phyloP scores from a whole-genome alignment of 2,888 invertebrate species.

The Ceriagrion tenellum region DNA sequence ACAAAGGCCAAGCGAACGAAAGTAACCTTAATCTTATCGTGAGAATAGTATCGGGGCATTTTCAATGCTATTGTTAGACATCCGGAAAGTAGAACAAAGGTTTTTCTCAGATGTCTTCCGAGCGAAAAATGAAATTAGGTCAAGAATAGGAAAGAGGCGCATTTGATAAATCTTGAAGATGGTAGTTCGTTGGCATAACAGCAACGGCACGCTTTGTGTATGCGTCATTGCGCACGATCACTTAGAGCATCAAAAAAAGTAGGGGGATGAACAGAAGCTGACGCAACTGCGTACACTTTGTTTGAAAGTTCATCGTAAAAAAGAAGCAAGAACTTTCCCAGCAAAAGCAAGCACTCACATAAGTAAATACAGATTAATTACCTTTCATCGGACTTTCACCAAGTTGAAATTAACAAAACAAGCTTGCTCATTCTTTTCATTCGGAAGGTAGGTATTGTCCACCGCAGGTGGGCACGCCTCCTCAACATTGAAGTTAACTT shows the following conservation, averaged over 20 bases:
- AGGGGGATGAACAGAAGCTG: neutral
- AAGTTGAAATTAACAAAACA: no score
- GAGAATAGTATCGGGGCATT: neutral
- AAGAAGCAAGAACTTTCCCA: no score
- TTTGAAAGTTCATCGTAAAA: no score
- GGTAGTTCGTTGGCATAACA: neutral
- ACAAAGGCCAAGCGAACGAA: neutral
- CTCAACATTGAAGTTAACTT: no score
- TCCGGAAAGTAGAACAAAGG: constrained; percentile 1
- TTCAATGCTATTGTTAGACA: neutral
- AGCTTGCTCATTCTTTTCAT: no score
- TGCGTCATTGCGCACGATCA: neutral
- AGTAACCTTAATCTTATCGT: constrained; percentile 7
- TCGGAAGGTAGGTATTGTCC: no score
- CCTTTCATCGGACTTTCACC: no score
- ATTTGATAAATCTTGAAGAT: neutral
- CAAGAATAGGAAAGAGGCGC: neutral
- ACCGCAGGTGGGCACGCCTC: no score
- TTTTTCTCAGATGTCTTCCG: neutral
- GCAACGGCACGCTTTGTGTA: neutral
- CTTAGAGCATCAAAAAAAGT: neutral
- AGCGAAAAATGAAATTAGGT: neutral
- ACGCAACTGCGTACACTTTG: neutral
- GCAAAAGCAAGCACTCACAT: no score
- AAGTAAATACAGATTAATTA: no score